phyloP scores from a whole-genome alignment of 2,113 vertebrate genomes.

The Pituophis catenifer region DNA sequence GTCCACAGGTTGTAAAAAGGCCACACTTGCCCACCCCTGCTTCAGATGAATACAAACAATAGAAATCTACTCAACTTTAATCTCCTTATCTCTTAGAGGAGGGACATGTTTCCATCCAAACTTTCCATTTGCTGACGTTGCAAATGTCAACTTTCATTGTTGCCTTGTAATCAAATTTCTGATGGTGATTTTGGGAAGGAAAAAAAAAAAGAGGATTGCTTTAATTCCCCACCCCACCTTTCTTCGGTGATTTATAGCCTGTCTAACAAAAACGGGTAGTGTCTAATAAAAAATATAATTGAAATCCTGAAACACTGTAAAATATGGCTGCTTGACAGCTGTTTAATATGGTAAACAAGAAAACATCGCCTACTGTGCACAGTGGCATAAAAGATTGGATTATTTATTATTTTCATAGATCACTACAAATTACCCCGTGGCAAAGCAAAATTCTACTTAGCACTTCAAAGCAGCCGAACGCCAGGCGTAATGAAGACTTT shows the following conservation, averaged over 20 bases:
- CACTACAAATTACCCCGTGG: constrained; percentile 24
- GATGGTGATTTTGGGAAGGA: background rate
- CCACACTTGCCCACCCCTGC: too few species aligned
- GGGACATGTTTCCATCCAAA: background rate
- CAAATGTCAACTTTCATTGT: background rate
- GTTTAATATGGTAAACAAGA: constrained; percentile 16
- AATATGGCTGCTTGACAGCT: background rate
- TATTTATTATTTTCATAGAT: constrained; percentile 40
- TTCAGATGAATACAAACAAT: background rate
- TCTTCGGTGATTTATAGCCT: background rate
- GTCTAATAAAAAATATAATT: constrained; percentile 8
- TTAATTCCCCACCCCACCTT: too few species aligned
- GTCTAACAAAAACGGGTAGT: background rate
- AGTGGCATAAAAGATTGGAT: background rate
- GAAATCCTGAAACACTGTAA: constrained; percentile 5
- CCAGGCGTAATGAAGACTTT: constrained; percentile 22
- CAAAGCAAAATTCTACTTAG: constrained; percentile 25
- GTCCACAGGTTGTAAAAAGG: too few species aligned
- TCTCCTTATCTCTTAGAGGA: background rate
- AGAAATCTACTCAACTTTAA: background rate
- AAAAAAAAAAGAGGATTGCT: background rate
- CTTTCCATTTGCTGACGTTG: background rate
- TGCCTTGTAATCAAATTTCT: background rate
- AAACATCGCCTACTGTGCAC: background rate
- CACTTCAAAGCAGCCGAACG: background rate